Conservation (phyloP, 2,113 vertebrate species). For the Malurus cyaneus region DNA sequence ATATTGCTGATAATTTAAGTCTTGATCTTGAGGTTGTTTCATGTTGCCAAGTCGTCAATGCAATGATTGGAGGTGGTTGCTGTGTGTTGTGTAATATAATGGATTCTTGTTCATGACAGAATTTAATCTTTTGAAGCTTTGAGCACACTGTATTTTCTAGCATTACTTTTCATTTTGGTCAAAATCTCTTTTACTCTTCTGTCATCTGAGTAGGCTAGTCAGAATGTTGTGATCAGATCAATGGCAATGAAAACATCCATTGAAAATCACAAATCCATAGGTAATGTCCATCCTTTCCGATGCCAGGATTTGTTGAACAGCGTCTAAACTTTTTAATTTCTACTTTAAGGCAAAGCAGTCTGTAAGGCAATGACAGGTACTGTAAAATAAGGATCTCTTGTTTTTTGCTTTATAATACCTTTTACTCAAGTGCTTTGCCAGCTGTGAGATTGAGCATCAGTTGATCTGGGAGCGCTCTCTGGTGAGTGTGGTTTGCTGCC, state of each 20-base stretch:
- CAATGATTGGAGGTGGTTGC: neutral
- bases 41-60: neutral
- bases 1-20: neutral
- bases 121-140: neutral
- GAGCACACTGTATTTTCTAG: neutral
- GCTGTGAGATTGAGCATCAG: constrained; percentile 49
- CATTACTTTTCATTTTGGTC: neutral
- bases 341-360: neutral
- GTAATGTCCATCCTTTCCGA: neutral
- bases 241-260: neutral
- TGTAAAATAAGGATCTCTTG: constrained; percentile 1
- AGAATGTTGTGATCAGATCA: neutral
- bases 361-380: neutral
- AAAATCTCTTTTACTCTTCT: neutral
- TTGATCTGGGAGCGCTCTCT: constrained; percentile 65
- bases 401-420: constrained; percentile 18
- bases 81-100: neutral
- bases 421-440: constrained; percentile 62
- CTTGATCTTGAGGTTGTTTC: neutral
- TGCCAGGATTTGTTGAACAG: neutral
- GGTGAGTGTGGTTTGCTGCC: constrained; percentile 74
- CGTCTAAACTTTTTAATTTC: neutral
- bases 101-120: neutral
- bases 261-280: neutral
- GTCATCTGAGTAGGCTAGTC: neutral